These are phyloP conservation scores for Drosophila nigromelanica DNA, from an alignment of 1,140 invertebrate species.

Conservation along the genomic window DNA sequence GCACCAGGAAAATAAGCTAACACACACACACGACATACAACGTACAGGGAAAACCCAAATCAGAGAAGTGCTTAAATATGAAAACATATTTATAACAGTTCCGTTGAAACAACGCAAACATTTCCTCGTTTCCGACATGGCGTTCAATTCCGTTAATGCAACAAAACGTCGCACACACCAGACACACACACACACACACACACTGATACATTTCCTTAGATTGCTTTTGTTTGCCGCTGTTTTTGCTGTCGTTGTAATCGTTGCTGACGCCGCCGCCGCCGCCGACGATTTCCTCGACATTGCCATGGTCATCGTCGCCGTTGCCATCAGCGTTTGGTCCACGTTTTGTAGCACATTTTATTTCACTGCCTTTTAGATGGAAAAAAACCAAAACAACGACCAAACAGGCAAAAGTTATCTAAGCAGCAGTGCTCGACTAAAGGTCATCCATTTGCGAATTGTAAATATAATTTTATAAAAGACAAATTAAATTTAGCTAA, in stretches of 20 bases:
- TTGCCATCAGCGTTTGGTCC: constrained; percentile 45
- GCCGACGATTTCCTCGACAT: constrained; percentile 51
- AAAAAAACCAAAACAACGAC: constrained; percentile 23
- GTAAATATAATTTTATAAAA: neutral
- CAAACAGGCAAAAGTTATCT: constrained; percentile 1
- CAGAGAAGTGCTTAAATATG: constrained; percentile 36
- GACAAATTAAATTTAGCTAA: neutral
- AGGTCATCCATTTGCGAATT: constrained; percentile 1
- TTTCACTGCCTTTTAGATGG: constrained; percentile 34
- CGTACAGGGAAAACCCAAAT: constrained; percentile 4
- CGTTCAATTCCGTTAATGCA: constrained; percentile 81
- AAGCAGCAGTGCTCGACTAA: neutral
- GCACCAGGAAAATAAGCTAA: neutral
- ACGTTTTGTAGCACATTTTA: constrained; percentile 63
- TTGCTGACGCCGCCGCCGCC: constrained; percentile 32
- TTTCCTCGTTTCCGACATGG: constrained; percentile 77
- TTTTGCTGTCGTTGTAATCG: constrained; percentile 53
- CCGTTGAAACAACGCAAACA: constrained; percentile 69
- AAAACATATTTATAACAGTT: constrained; percentile 58
- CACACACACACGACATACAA: neutral
- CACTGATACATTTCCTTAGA: constrained; percentile 16
- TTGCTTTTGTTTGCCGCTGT: constrained; percentile 28
- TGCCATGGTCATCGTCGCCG: constrained; percentile 52
- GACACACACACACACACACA: constrained; percentile 18
- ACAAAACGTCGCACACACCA: constrained; percentile 44